phyloP scores from a whole-genome alignment of 1,140 invertebrate genomes.

The Hermetia illucens region DNA sequence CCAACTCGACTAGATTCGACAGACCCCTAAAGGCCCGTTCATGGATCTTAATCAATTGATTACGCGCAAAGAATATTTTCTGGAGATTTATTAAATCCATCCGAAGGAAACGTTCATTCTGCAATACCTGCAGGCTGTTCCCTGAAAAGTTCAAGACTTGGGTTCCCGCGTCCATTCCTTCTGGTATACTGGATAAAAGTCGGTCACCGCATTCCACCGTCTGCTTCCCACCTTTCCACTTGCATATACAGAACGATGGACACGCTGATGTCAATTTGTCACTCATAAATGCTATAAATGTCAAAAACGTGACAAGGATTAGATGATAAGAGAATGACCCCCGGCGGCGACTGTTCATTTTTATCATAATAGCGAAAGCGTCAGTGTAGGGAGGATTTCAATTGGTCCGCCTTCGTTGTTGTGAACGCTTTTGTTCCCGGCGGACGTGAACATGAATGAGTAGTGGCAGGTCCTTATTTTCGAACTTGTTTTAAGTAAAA shows the following conservation, averaged over 20 bases:
- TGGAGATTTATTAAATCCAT: conserved; percentile 74
- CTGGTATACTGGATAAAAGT: conserved; percentile 57
- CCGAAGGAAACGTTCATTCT: conserved; percentile 58
- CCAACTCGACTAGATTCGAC: conserved; percentile 76
- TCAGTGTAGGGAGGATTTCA: too few relatives aligned
- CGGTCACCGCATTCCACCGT: conserved; percentile 73
- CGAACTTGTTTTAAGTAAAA: too few relatives aligned
- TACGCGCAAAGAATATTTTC: conserved; percentile 64
- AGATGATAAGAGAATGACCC: too few relatives aligned
- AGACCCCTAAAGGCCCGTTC: conserved; percentile 65
- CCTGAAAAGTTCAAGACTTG: conserved; percentile 76
- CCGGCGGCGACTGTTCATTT: too few relatives aligned
- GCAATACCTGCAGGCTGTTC: conserved; percentile 63
- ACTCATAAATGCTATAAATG: background rate
- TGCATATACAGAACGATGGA: conserved; percentile 63
- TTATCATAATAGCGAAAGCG: too few relatives aligned
- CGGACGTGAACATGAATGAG: too few relatives aligned
- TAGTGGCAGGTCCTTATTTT: too few relatives aligned
- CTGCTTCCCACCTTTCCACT: conserved; percentile 84
- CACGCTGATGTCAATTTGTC: conserved; percentile 34
- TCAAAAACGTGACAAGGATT: background rate
- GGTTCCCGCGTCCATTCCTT: conserved; percentile 70
- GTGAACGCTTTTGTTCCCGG: too few relatives aligned
- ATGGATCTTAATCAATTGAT: conserved; percentile 60
- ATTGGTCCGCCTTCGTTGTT: too few relatives aligned